Percentiles rank a stretch among this genome's conserved stretches.
These are phyloP conservation scores for Sciaenops ocellatus DNA, from an alignment of 2,797 vertebrate genomes.

Conservation along the genomic window DNA sequence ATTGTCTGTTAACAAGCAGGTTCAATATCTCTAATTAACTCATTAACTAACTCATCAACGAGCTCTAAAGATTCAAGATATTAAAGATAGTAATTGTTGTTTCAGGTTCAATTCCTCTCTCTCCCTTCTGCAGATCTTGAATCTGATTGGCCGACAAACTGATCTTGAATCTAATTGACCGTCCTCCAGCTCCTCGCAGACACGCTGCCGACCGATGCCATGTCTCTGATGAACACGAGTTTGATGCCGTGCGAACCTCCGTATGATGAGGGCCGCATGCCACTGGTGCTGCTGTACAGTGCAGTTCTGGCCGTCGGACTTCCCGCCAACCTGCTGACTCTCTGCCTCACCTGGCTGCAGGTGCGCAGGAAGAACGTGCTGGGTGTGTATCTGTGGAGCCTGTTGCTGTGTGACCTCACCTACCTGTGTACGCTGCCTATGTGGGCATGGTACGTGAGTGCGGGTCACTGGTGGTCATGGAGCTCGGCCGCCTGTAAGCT, in stretches of 20 bases:
- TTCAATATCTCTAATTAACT: too few relatives aligned
- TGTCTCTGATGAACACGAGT: not conserved
- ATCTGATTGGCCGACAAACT: conserved; percentile 3
- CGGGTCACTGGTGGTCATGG: conserved; percentile 83
- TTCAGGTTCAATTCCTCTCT: not conserved
- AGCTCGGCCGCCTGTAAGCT: conserved; percentile 71
- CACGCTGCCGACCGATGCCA: not conserved
- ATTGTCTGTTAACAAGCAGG: too few relatives aligned
- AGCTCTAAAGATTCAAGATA: too few relatives aligned
- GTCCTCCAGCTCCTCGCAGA: conserved; percentile 25
- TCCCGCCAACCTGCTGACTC: conserved; percentile 89
- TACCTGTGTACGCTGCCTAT: conserved; percentile 90
- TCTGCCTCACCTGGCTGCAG: conserved; percentile 85
- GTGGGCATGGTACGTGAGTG: conserved; percentile 88
- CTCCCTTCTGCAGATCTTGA: not conserved
- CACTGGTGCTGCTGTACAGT: conserved; percentile 87
- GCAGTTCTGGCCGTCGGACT: conserved; percentile 84
- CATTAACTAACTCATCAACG: too few relatives aligned
- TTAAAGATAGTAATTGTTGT: too few relatives aligned
- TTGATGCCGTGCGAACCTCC: conserved; percentile 47
- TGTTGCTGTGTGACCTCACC: conserved; percentile 91
- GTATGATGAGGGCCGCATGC: conserved; percentile 63
- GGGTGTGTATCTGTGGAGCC: conserved; percentile 89
- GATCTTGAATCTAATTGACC: conserved; percentile 10
- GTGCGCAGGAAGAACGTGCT: conserved; percentile 85